Base-by-base conservation (phyloP, 2,113 vertebrate species). In the Cynoglossus semilaevis region DNA sequence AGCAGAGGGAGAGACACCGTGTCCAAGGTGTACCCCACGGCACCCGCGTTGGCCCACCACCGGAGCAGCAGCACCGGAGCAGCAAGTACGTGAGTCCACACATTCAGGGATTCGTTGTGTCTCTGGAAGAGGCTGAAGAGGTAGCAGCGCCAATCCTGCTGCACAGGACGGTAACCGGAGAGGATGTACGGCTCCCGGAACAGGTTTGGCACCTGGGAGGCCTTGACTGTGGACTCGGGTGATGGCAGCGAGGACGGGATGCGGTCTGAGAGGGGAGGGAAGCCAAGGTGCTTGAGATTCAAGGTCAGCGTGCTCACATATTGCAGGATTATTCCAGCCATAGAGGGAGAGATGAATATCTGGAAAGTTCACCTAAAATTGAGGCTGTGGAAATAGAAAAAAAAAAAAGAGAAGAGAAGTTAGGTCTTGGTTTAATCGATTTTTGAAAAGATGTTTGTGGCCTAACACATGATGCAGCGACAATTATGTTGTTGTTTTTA, bases 161-260 rank as follows among this genome's bases (percentile, higher is more conserved):
- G 91, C 0, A 84, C 76, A 15, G 94, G 94, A 2, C 94, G 92
- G 88, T 97, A 98, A 1, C 95, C 95, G 0, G 91, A 58, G 37
- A 86, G 88, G 84, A 98, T 95, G 82, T 94, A 96, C 0, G 95
- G 95, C 86, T 98, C 95, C 0, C 92, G 88, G 84, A 98, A 97
- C 22, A 98, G 90, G 58, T 79, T 79, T 0, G 94, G 95, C 16
- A 98, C 95, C 5, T 95, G 91, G 0, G 80, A 89, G 58, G 90
- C 92, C 0, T 60, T 51, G 15, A 97, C 91, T 0, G 95, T 97
- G 72, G 92, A 85, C 56, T 79, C 36, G 10, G 79, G 80, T 1
- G 56, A 52, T 0, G 91, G 92, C 85, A 94, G 77, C 58, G n/a
- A 93, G 66, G 36, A 81, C 0, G 88, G 85, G 5, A 92, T 69